phyloP scores from a whole-genome alignment of 2,888 invertebrate genomes.

The Catocala fraxini region DNA sequence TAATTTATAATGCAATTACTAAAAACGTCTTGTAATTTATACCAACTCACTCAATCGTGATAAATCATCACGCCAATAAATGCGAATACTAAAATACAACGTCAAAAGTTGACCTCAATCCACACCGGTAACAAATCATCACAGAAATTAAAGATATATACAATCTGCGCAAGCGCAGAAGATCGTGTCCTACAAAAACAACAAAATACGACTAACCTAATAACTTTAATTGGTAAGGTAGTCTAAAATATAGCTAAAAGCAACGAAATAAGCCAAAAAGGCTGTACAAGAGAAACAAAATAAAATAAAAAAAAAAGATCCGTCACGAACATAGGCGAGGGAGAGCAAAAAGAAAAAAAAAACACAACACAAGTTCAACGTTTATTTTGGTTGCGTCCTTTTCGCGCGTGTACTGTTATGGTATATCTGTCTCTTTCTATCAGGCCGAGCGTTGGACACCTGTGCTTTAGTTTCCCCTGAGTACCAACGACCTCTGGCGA shows the following conservation, averaged over 20 bases:
- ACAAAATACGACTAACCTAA: slow-evolving; percentile 61
- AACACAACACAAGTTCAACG: slow-evolving; percentile 85
- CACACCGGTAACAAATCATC: slow-evolving; percentile 19
- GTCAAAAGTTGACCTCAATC: slow-evolving; percentile 28
- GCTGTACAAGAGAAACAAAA: slow-evolving; percentile 78
- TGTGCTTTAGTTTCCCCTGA: slow-evolving; percentile 88
- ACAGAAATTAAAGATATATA: slow-evolving; percentile 14
- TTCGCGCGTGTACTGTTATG: slow-evolving; percentile 59
- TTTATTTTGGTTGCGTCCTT: slow-evolving; percentile 85
- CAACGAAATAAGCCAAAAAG: slow-evolving; percentile 85
- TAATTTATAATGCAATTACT: slow-evolving; percentile 13
- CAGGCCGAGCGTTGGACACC: slow-evolving; percentile 86
- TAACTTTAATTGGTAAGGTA: slow-evolving; percentile 70
- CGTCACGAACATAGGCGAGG: slow-evolving; percentile 88
- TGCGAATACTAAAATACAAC: slow-evolving; percentile 21
- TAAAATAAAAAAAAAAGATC: slow-evolving; percentile 75
- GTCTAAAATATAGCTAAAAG: slow-evolving; percentile 84
- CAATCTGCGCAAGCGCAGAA: slow-evolving; percentile 45
- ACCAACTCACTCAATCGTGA: slow-evolving; percentile 15
- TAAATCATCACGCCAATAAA: slow-evolving; percentile 25
- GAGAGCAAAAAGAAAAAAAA: slow-evolving; percentile 85
- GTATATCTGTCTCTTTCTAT: slow-evolving; percentile 67
- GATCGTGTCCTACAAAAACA: slow-evolving; percentile 43
- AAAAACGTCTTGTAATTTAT: slow-evolving; percentile 16
- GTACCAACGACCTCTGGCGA: slow-evolving; percentile 86